Evolutionary conservation across 2,113 vertebrate genomes (phyloP).

Genomic region (Salvelinus fontinalis): DNA sequence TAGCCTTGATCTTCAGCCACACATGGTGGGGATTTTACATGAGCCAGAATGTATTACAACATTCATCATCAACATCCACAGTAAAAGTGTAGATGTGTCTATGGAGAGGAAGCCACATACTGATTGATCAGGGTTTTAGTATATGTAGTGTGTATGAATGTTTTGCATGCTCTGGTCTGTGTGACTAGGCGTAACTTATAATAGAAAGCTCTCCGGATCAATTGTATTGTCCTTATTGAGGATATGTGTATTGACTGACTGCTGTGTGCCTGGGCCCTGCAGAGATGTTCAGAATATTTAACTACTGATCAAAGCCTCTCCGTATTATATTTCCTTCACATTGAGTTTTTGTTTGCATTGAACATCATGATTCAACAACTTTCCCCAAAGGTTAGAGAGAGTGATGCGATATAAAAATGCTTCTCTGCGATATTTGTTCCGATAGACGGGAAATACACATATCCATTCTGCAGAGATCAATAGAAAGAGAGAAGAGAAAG

Average conservation of each 20-base stretch:
- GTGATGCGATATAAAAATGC: too few relatives aligned
- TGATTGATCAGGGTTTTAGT: too few relatives aligned
- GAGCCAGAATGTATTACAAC: too few relatives aligned
- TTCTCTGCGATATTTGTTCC: background rate
- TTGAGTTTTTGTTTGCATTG: slow-evolving; percentile 7
- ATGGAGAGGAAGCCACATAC: too few relatives aligned
- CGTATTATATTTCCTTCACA: slow-evolving; percentile 62
- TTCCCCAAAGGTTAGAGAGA: too few relatives aligned
- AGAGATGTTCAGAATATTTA: slow-evolving; percentile 55
- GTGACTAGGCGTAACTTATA: too few relatives aligned
- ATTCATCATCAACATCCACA: background rate
- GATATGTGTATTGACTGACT: slow-evolving; percentile 55
- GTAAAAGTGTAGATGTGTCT: too few relatives aligned
- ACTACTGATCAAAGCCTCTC: slow-evolving; percentile 55
- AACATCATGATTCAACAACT: too few relatives aligned
- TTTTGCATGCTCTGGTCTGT: too few relatives aligned
- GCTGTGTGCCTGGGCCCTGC: slow-evolving; percentile 39
- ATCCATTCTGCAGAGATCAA: slow-evolving; percentile 57
- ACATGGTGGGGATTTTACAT: too few relatives aligned
- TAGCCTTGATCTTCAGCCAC: too few relatives aligned
- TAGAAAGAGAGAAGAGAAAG: slow-evolving; percentile 21
- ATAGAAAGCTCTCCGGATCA: slow-evolving; percentile 36
- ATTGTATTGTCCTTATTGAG: slow-evolving; percentile 69
- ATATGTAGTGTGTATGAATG: too few relatives aligned
- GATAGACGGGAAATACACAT: slow-evolving; percentile 52